Base-by-base conservation (phyloP, 64 coral and sea anemone species). In the Montipora sp. region DNA sequence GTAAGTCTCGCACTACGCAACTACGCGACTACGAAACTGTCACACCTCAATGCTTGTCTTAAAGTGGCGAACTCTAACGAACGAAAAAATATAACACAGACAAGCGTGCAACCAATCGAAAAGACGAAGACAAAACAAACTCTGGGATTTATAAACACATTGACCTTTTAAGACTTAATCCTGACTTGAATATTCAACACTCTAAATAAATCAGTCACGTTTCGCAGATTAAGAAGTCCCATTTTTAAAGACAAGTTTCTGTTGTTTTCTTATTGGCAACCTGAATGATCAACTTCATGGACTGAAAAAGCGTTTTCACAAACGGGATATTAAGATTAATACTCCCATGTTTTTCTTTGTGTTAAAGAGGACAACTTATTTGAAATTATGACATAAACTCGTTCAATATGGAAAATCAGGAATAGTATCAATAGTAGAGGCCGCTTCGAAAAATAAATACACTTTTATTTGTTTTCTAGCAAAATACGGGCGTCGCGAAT, bases 321-420 rank as follows among this genome's bases (percentile, higher is more conserved):
- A 71, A 9, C 19, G 14, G 21, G 20, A 71, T 71, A 20, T 71
- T 23, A 19, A 20, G 19, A 15, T 60, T 11, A 63, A 8, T 59
- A 43, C 60, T 59, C 24, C 51, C 43, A 9, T 80, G 8, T 22
- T 27, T 59, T 80, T 80, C 50, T 12, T 12, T 81, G 79, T 81
- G 20, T 60, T 59, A 43, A 81, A 81, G 22, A 36, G 79, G 19
- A 80, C 20, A 59, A 81, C n/a, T 60, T 12, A 81, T 53, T 60
- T 24, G 53, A 36, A n/a, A 81, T 36, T 27, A 60, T 11, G 36
- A 13, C 10, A 0, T 43, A 2, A 61, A 45, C 13, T 27, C 43
- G 51, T 60, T 80, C 47, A 51, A 5, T 36, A 36, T 36, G 36
- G 36, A 36, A 36, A 36, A 36, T 36, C 36, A 36, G 36, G 36